These are phyloP conservation scores for Deilephila porcellus DNA, from an alignment of 2,888 invertebrate genomes.

Conservation along the genomic window DNA sequence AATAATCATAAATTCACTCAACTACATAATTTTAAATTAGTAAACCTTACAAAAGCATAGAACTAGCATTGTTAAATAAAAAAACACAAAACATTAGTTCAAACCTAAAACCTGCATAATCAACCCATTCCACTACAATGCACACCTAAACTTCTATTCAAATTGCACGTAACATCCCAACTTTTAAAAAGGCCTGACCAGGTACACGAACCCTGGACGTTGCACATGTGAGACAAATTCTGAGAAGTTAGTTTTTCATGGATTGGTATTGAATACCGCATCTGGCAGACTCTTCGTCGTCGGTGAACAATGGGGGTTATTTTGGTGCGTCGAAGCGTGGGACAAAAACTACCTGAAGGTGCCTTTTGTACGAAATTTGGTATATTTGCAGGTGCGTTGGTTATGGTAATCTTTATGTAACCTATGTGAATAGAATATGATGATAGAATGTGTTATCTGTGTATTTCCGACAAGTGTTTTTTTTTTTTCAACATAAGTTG, in stretches of 20 bases:
- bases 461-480: neutral
- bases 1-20: too few relatives aligned
- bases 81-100: neutral
- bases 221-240: constrained; percentile 70
- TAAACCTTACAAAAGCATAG: too few relatives aligned
- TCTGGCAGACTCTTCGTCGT: constrained; percentile 79
- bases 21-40: too few relatives aligned
- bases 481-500: too few relatives aligned
- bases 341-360: constrained; percentile 54
- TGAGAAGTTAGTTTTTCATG: constrained; percentile 59
- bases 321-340: constrained; percentile 3
- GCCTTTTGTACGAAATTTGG: constrained; percentile 32
- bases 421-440: neutral
- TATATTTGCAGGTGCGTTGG: constrained; percentile 3
- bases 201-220: constrained; percentile 57
- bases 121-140: constrained; percentile 7
- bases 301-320: constrained; percentile 57
- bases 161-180: neutral
- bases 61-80: neutral
- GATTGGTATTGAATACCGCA: constrained; percentile 54
- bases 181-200: constrained; percentile 39
- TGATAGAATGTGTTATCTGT: neutral
- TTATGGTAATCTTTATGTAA: neutral
- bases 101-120: neutral
- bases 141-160: neutral